A percentile compares a stretch with the other conserved stretches of the same genome.
Conservation (phyloP, 2,888 invertebrate genomes). For the Agrochola lota region DNA sequence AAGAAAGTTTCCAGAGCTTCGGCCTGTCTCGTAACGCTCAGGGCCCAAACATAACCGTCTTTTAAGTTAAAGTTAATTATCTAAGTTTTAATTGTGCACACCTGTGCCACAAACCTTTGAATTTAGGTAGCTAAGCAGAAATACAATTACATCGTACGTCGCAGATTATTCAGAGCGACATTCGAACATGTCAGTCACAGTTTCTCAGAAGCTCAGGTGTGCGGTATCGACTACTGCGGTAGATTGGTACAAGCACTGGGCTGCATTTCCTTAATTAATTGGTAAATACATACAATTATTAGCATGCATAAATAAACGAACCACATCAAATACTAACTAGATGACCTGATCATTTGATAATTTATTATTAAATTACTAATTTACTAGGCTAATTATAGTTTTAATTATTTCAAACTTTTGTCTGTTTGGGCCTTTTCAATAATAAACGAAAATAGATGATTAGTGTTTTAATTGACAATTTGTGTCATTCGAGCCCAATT, state of each 20-base stretch:
- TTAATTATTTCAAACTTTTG: neutral
- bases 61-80: neutral
- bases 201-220: constrained; percentile 4
- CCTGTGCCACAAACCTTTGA: neutral
- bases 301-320: neutral
- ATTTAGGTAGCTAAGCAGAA: neutral
- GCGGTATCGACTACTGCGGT: neutral
- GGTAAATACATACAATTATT: neutral
- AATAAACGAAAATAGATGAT: neutral
- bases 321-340: neutral
- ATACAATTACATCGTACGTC: neutral
- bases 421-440: neutral
- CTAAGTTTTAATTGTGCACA: constrained; percentile 9
- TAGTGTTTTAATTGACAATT: neutral
- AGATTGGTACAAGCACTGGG: neutral
- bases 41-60: neutral
- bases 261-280: constrained; percentile 3
- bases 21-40: neutral
- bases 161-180: constrained; percentile 8
- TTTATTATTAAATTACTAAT: neutral
- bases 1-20: neutral
- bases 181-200: neutral
- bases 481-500: neutral
- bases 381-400: neutral
- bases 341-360: too few relatives aligned